A percentile compares a stretch with the other conserved stretches of the same genome.
Conservation (phyloP, 2,113 vertebrate genomes). For the Tonatia bakeri region DNA sequence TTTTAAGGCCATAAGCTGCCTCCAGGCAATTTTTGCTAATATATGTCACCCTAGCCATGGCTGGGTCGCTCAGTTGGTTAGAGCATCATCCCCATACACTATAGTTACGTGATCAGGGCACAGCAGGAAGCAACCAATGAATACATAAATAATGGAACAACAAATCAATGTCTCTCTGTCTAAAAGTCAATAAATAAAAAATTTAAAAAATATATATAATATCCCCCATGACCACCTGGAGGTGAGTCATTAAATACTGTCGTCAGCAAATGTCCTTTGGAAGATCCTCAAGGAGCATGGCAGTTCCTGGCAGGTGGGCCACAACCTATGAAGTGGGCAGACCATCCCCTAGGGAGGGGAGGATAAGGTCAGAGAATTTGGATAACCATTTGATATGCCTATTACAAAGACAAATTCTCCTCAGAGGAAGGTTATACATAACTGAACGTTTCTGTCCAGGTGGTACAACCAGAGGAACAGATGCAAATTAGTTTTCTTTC, state of each 20-base stretch:
- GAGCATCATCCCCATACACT: too few relatives aligned
- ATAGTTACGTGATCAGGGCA: too few relatives aligned
- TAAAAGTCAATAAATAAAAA: too few relatives aligned
- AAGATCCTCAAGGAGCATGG: background rate
- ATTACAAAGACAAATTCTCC: background rate
- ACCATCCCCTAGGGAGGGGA: background rate
- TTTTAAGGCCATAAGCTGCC: background rate
- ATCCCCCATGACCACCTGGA: background rate
- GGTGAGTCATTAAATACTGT: background rate
- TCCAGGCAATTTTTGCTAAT: background rate
- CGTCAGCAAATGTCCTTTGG: background rate
- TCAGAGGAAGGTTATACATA: background rate
- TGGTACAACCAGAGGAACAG: background rate
- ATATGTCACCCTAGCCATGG: background rate
- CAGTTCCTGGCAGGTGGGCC: background rate
- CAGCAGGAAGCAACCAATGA: too few relatives aligned
- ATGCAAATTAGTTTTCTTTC: background rate
- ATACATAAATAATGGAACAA: too few relatives aligned
- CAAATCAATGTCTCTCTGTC: too few relatives aligned
- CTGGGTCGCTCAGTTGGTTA: too few relatives aligned
- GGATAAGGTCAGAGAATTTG: background rate
- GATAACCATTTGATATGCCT: background rate
- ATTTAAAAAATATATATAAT: too few relatives aligned
- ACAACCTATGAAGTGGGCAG: background rate
- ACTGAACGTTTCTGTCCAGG: background rate